These are phyloP conservation scores for Argya squamiceps DNA, from an alignment of 2,797 vertebrate species.

Conservation along the genomic window DNA sequence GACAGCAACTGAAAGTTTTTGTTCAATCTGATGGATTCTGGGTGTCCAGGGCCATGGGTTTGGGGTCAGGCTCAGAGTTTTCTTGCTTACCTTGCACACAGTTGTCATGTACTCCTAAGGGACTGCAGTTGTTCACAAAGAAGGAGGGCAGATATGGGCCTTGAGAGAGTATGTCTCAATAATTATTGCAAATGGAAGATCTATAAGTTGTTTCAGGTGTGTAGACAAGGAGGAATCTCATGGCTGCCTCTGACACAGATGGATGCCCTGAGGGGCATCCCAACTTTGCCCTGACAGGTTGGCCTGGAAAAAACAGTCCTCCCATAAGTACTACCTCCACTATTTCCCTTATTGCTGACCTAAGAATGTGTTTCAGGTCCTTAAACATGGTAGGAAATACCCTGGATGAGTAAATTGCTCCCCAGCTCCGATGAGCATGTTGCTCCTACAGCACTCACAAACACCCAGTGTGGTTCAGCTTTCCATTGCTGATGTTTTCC, in stretches of 20 bases:
- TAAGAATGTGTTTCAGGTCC: neutral
- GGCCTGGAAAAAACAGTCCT: neutral
- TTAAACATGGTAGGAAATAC: neutral
- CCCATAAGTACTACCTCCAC: neutral
- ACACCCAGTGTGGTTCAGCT: neutral
- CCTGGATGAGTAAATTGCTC: neutral
- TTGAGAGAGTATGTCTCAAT: neutral
- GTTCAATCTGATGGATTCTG: neutral
- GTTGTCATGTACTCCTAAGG: neutral
- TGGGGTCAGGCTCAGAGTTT: neutral
- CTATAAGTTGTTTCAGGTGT: accelerated
- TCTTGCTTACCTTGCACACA: neutral
- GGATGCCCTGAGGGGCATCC: neutral
- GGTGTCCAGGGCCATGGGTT: accelerated
- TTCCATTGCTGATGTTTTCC: conserved; percentile 39
- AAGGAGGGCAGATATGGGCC: neutral
- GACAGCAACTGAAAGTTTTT: neutral
- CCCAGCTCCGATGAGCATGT: neutral
- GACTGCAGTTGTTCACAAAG: neutral
- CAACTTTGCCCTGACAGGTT: neutral
- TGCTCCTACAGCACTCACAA: neutral
- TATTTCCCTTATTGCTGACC: neutral
- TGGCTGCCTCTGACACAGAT: neutral
- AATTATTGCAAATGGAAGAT: neutral
- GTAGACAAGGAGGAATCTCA: neutral